These are phyloP conservation scores for Pangasius sanitwongsei DNA, from an alignment of 2,797 vertebrate species.

Conservation along the genomic window DNA sequence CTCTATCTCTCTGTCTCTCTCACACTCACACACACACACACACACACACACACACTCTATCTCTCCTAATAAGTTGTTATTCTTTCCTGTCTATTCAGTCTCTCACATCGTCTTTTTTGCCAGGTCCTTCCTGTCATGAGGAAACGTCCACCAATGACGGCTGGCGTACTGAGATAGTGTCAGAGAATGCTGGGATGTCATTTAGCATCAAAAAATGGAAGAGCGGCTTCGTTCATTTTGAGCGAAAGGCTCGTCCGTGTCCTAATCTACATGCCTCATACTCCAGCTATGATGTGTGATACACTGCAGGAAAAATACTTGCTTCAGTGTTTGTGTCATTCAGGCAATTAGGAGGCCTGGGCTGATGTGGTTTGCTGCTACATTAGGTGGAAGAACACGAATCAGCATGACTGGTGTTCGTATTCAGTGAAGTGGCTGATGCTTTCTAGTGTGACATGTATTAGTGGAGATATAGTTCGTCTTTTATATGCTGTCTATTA, in stretches of 20 bases:
- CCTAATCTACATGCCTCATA: conserved; percentile 31
- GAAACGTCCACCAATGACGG: conserved; percentile 31
- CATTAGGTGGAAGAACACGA: background rate
- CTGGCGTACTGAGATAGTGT: conserved; percentile 73
- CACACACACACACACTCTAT: conserved; percentile 32
- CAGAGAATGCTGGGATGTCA: conserved; percentile 50
- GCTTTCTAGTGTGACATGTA: background rate
- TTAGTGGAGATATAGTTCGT: background rate
- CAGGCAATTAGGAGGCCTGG: conserved; percentile 31
- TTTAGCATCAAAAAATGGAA: conserved; percentile 51
- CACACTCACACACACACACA: conserved; percentile 25
- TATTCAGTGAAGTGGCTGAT: background rate
- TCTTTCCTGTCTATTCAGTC: background rate
- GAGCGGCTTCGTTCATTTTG: conserved; percentile 51
- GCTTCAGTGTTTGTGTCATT: conserved; percentile 44
- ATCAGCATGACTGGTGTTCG: background rate
- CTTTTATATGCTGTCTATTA: conserved; percentile 12
- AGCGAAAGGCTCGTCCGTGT: conserved; percentile 47
- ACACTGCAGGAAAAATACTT: conserved; percentile 59
- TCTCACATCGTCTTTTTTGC: background rate
- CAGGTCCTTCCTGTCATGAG: conserved; percentile 53
- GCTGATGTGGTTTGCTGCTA: conserved; percentile 27
- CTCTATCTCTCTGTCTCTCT: conserved; percentile 36
- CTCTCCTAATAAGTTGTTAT: conserved; percentile 24
- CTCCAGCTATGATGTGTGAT: conserved; percentile 28